Conservation (phyloP, 2,888 invertebrate species). For the Hirtodrosophila histrioides region DNA sequence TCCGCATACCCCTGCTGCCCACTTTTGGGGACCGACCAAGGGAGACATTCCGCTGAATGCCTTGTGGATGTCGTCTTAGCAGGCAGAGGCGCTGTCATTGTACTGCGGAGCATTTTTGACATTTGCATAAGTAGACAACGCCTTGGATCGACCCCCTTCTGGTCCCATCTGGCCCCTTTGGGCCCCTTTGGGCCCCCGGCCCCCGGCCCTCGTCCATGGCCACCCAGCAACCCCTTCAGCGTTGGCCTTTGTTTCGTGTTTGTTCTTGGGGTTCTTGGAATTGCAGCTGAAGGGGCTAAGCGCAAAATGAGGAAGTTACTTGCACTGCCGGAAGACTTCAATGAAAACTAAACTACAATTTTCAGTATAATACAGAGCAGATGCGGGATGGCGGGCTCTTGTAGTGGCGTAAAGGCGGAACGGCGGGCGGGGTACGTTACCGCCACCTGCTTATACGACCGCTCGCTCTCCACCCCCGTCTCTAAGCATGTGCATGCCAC, state of each 20-base stretch:
- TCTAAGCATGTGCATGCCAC: neutral
- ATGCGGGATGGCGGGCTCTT: constrained; percentile 3
- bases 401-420: too few relatives aligned
- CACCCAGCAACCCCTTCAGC: constrained; percentile 16
- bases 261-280: constrained; percentile 29
- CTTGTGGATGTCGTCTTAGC: constrained; percentile 30
- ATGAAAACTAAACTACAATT: constrained; percentile 59
- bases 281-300: constrained; percentile 35
- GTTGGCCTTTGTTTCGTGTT: constrained; percentile 49
- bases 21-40: too few relatives aligned
- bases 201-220: neutral
- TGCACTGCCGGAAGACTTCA: constrained; percentile 56
- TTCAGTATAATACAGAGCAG: constrained; percentile 42
- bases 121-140: constrained; percentile 67
- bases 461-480: neutral
- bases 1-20: neutral
- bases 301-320: constrained; percentile 63
- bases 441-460: neutral
- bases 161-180: neutral
- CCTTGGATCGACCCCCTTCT: constrained; percentile 22
- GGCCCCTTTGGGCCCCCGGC: constrained; percentile 10
- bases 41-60: constrained; percentile 8
- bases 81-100: constrained; percentile 55
- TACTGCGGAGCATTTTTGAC: constrained; percentile 70
- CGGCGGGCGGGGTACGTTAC: too few relatives aligned